A percentile compares a stretch with the other conserved stretches of the same genome.
Evolutionary conservation across 2,888 invertebrate species (phyloP).

Genomic region (Venusia cambrica): DNA sequence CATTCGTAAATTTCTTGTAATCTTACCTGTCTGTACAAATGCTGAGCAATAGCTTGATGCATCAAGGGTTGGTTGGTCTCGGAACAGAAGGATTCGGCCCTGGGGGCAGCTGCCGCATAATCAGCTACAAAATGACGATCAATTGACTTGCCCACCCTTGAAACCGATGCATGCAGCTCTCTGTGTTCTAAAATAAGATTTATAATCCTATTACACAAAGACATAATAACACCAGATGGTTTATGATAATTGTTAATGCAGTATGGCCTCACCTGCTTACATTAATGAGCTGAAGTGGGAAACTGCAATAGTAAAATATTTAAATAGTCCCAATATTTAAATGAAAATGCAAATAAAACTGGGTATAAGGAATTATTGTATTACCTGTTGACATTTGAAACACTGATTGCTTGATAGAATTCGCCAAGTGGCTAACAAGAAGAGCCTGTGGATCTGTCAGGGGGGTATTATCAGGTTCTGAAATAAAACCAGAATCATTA

Average conservation of each 20-base stretch:
- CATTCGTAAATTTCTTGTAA: no score
- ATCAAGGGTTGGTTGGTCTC: constrained; percentile 78
- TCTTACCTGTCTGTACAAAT: constrained; percentile 95
- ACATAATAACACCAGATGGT: no score
- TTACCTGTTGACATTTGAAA: constrained; percentile 90
- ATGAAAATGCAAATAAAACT: no score
- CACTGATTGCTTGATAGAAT: constrained; percentile 90
- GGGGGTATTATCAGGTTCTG: constrained; percentile 85
- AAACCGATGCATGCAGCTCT: constrained; percentile 82
- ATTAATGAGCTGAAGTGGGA: no score
- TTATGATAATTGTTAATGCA: no score
- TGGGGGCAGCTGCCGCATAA: constrained; percentile 92
- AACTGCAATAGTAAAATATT: no score
- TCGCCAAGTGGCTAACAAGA: constrained; percentile 87
- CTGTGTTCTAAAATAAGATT: constrained; percentile 58
- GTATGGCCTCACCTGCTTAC: no score
- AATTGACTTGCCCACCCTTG: constrained; percentile 97
- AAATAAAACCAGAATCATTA: constrained; percentile 41
- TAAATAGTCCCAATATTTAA: no score
- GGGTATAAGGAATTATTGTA: constrained; percentile 5
- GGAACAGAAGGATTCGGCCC: constrained; percentile 89
- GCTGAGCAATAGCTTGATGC: constrained; percentile 93
- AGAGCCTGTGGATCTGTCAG: constrained; percentile 86
- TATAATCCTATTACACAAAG: no score
- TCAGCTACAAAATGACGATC: constrained; percentile 97